Conservation (phyloP, 2,113 vertebrate species). For the Callospermophilus lateralis region DNA sequence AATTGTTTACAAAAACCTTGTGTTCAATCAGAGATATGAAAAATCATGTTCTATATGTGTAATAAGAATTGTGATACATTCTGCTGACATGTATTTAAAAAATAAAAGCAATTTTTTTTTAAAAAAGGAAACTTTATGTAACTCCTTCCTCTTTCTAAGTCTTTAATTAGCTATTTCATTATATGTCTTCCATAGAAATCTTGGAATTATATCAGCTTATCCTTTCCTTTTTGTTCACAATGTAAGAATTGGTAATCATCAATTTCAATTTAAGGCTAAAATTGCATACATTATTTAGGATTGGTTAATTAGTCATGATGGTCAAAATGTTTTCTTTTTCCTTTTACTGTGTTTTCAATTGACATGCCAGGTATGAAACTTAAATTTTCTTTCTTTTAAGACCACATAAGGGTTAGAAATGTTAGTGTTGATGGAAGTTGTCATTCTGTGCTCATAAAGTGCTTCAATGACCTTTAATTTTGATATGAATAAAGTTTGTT, state of each 20-base stretch:
- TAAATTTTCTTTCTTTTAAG: slow-evolving; percentile 77
- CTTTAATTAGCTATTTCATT: background rate
- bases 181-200: background rate
- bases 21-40: no score
- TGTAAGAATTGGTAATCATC: background rate
- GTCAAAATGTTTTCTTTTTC: slow-evolving; percentile 66
- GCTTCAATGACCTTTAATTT: slow-evolving; percentile 84
- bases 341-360: slow-evolving; percentile 68
- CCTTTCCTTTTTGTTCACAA: background rate
- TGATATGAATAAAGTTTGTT: slow-evolving; percentile 82
- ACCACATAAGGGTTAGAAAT: slow-evolving; percentile 73
- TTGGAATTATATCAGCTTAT: background rate
- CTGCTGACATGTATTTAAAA: no score
- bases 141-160: background rate
- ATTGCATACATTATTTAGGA: background rate
- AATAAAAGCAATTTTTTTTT: no score
- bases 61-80: no score
- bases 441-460: slow-evolving; percentile 79
- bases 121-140: background rate
- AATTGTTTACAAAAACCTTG: background rate
- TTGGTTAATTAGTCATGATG: slow-evolving; percentile 7
- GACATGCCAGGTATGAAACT: slow-evolving; percentile 57
- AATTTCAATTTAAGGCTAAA: background rate
- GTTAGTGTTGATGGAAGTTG: slow-evolving; percentile 76
- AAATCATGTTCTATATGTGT: no score